Evolutionary conservation across 2,888 invertebrate species (phyloP).

Genomic region (Tricholauxania praeusta): DNA sequence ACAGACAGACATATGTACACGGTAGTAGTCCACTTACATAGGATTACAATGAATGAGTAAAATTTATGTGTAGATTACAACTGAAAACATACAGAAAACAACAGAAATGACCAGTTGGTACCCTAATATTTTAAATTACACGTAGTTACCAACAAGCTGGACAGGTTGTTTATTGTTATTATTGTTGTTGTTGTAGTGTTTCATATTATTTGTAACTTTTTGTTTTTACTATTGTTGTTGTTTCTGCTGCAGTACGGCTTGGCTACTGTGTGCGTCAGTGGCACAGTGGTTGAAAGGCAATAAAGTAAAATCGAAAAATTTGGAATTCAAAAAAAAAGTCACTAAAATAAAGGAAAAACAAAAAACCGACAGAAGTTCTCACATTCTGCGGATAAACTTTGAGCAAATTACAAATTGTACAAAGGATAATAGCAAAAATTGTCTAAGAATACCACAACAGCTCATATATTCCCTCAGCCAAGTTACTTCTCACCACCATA

Average conservation of each 20-base stretch:
- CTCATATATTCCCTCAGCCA: no score
- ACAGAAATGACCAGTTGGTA: conserved; percentile 46
- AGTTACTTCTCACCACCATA: no score
- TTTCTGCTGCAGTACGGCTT: conserved; percentile 45
- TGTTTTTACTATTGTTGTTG: conserved; percentile 4
- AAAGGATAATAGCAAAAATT: no score
- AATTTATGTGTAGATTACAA: not conserved
- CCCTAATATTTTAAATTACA: conserved; percentile 59
- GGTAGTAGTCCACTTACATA: not conserved
- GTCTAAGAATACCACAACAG: no score
- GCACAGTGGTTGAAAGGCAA: no score
- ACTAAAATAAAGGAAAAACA: no score
- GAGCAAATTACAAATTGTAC: no score
- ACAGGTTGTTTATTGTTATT: conserved; percentile 30
- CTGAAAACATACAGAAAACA: conserved; percentile 3
- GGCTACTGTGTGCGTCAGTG: not conserved
- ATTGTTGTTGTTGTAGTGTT: not conserved
- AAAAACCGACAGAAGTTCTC: no score
- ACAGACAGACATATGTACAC: not conserved
- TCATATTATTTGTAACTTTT: not conserved
- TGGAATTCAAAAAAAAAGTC: no score
- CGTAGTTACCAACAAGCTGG: conserved; percentile 52
- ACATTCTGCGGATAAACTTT: no score
- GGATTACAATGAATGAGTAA: no score
- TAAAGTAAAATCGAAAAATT: no score